Evolutionary conservation across 2,797 vertebrate genomes (phyloP), one percentile per base, ranked within the genome.

Genomic region (Nasua narica): DNA sequence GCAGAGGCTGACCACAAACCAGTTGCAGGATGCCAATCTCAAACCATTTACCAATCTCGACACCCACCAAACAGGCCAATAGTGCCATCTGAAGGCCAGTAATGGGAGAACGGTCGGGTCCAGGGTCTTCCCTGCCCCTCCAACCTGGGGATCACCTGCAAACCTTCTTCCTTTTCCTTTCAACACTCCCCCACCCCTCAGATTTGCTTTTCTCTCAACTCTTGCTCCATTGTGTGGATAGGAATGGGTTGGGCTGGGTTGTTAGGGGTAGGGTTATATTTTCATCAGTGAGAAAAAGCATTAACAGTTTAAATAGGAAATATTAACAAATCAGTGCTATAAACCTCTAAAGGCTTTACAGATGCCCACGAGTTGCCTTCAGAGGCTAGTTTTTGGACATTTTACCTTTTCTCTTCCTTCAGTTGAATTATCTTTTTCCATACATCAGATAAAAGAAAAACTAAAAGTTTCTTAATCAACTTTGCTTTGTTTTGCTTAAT

Each of bases 21-120:
- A 94, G 56, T 0, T 43, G 69, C 29, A 89, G 54, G 90, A 54
- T 40, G 40, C 69, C 27, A 43, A 2, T 19, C 46, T 95, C 67
- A 67, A 81, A 85, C 25, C 56, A 69, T 8, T 90, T 40, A 40
- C 37, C 50, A 78, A 58, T 50, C 11, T 65, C 7, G 86, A 72
- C 12, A 69, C 54, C 65, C 62, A 65, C 48, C 21, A 81, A 62
- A 87, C 81, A 76, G 89, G 95, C 32, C 84, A 96, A 96, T 8
- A 96, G 76, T 87, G 97, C 97, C 98, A 96, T 87, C 98, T 95
- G 81, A 95, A 91, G 98, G 98, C 93, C 84, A 74, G 56, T 16
- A 54, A 32, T 14, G 88, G 95, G 78, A 97, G 52, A 91, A n/a
- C 5, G 13, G 54, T 50, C 7, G 5, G 74, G 13, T 4, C 32